Conservation (phyloP, 2,888 invertebrate species). For the Protodeltote pygarga region DNA sequence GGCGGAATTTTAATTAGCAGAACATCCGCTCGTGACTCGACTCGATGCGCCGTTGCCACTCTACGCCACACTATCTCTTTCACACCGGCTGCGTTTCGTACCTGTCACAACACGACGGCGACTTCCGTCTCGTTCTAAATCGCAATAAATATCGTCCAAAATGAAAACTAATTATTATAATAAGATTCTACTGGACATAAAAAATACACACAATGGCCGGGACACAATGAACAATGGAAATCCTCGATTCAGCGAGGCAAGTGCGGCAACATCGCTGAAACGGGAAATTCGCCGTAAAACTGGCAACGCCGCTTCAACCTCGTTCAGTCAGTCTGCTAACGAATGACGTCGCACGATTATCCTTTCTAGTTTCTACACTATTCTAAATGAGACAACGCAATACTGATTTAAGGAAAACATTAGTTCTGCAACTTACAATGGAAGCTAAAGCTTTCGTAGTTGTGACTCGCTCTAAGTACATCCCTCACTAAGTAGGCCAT, state of each 20-base stretch:
- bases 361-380: slow-evolving; percentile 84
- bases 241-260: slow-evolving; percentile 65
- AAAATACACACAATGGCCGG: slow-evolving; percentile 53
- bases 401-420: slow-evolving; percentile 83
- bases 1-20: slow-evolving; percentile 88
- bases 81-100: slow-evolving; percentile 56
- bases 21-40: slow-evolving; percentile 85
- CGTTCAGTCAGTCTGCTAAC: slow-evolving; percentile 73
- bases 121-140: slow-evolving; percentile 54
- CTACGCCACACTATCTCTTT: slow-evolving; percentile 70
- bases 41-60: slow-evolving; percentile 82
- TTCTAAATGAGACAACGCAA: slow-evolving; percentile 81
- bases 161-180: slow-evolving; percentile 64
- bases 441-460: slow-evolving; percentile 70
- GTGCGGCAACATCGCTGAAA: slow-evolving; percentile 78
- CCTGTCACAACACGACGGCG: slow-evolving; percentile 55
- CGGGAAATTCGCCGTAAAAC: slow-evolving; percentile 77
- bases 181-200: slow-evolving; percentile 58
- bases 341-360: slow-evolving; percentile 83
- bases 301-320: slow-evolving; percentile 83
- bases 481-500: slow-evolving; percentile 59
- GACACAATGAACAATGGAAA: slow-evolving; percentile 75
- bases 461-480: slow-evolving; percentile 76
- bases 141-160: slow-evolving; percentile 55
- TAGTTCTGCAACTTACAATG: slow-evolving; percentile 75